phyloP scores from a whole-genome alignment of 2,888 invertebrate genomes.

The Dryomyza anilis region DNA sequence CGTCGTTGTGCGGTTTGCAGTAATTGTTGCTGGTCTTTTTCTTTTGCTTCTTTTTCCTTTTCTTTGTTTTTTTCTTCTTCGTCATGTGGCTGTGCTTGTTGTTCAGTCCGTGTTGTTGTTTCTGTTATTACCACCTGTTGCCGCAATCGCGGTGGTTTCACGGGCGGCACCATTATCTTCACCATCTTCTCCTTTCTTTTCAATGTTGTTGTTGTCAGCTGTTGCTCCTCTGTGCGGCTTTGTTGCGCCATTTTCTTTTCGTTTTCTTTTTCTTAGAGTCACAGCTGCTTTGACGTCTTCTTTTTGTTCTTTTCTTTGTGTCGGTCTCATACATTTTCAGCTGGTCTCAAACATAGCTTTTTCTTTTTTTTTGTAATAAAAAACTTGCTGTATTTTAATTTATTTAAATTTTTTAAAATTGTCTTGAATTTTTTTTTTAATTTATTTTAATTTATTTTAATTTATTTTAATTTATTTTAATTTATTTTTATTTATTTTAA shows the following conservation, averaged over 20 bases:
- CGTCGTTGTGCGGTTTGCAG: constrained; percentile 22
- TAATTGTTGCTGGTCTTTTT: too few relatives aligned
- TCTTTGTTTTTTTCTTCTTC: constrained; percentile 1
- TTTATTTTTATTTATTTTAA: too few relatives aligned
- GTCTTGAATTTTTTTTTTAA: too few relatives aligned
- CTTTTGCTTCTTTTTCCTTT: constrained; percentile 1
- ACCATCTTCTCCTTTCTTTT: neutral
- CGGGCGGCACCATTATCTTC: constrained; percentile 17
- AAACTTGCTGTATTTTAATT: too few relatives aligned
- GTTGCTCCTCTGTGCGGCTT: neutral
- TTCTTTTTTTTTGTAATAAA: too few relatives aligned
- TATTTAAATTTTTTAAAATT: too few relatives aligned
- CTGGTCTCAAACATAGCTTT: neutral
- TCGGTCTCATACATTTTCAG: constrained; percentile 17
- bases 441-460: too few relatives aligned
- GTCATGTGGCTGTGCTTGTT: neutral
- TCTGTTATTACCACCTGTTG: constrained; percentile 19
- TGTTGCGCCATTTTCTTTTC: constrained; percentile 35
- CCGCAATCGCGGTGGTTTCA: constrained; percentile 21
- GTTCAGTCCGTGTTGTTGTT: neutral
- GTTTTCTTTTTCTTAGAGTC: constrained; percentile 33
- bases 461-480: too few relatives aligned
- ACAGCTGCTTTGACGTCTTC: too few relatives aligned
- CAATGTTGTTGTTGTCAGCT: neutral
- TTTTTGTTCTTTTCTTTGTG: neutral